Base-by-base conservation (phyloP, 2,797 vertebrate genomes). In the Setipinna tenuifilis region DNA sequence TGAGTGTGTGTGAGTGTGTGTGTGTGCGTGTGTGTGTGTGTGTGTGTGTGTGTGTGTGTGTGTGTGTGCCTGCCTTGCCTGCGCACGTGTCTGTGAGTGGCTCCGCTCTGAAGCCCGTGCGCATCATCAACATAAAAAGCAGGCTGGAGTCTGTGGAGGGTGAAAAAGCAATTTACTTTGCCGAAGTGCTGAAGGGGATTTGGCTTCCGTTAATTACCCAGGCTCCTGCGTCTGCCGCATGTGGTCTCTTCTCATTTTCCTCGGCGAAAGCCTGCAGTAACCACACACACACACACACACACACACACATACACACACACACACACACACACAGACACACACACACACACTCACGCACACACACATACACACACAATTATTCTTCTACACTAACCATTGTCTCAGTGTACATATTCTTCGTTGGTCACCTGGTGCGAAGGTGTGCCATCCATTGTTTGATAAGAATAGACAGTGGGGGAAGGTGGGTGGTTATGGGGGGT, bases 91-190 rank as follows among this genome's bases (percentile, higher is more conserved):
- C 71, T 92, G 88, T 93, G 93, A 94, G 89, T 88, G 57, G 91
- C 89, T 91, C 88, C 92, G 54, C 46, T 83, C 48, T 3, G 61
- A 83, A 83, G 75, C 84, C 82, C 7, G 82, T 10, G 48, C 91
- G 92, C 91, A 93, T 94, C 93, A 94, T 95, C 94, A 93, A 93
- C 94, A 93, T 94, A 94, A 94, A 89, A 88, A 94, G 94, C 91
- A 57, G 88, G 83, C 91, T 90, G 92, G 92, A 95, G 93, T 95
- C 95, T 94, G 91, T 93, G 93, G 91, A 93, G 93, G 93, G 93
- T 93, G 92, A 94, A 94, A 94, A 95, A 95, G 94, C 95, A 93
- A 95, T 95, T 95, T 95, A 94, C 92, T 94, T 92, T 93, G 89
- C 91, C 91, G 92, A 91, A 93, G 71, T 71, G 93, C 93, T 94